Evolutionary conservation across 2,113 vertebrate species (phyloP).

Genomic region (Chaetura pelagica): DNA sequence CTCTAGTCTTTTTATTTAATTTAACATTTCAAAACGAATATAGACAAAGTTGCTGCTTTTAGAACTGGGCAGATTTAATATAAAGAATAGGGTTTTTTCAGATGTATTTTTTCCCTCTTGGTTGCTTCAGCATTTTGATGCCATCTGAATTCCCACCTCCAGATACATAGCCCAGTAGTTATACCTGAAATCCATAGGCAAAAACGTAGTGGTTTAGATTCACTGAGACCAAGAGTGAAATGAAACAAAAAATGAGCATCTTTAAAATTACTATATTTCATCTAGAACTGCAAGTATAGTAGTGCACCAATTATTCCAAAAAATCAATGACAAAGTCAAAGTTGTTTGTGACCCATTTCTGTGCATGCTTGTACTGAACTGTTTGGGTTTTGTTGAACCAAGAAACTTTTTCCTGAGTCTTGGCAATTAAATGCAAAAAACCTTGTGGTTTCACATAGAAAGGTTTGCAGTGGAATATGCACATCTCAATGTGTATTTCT

Average conservation of each 20-base stretch:
- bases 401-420: neutral
- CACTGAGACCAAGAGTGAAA: neutral
- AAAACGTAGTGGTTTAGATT: neutral
- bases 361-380: neutral
- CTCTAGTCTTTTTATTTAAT: neutral
- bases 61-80: neutral
- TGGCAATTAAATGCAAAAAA: neutral
- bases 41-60: neutral
- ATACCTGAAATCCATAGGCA: neutral
- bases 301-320: neutral
- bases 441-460: constrained; percentile 1
- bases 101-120: neutral
- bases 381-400: constrained; percentile 22
- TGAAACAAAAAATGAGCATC: neutral
- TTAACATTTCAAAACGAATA: constrained; percentile 9
- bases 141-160: neutral
- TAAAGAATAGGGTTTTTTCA: neutral
- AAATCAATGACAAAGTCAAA: neutral
- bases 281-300: neutral
- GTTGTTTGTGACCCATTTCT: neutral
- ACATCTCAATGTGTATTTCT: neutral
- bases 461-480: neutral
- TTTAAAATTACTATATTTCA: neutral
- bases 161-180: neutral
- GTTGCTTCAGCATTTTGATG: neutral